phyloP scores from a whole-genome alignment of 2,113 vertebrate genomes.

The Morone saxatilis region DNA sequence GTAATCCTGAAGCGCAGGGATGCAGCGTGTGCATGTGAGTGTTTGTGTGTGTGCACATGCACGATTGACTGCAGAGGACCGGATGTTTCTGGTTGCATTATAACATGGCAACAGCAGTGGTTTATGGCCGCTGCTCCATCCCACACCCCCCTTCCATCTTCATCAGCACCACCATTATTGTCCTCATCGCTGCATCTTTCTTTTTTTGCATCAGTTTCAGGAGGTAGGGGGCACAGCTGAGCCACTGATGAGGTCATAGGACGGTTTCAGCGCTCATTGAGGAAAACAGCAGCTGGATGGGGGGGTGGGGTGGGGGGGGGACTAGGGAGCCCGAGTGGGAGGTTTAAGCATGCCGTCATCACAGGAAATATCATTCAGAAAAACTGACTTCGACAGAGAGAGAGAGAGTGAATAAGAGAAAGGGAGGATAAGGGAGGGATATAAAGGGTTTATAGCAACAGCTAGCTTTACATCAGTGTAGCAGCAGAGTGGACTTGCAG shows the following conservation, averaged over 20 bases:
- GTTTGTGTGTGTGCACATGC: conserved; percentile 2
- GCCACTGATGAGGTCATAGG: conserved; percentile 50
- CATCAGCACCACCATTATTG: conserved; percentile 1
- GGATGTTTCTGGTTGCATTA: conserved; percentile 78
- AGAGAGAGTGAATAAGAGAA: neutral
- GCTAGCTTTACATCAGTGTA: neutral
- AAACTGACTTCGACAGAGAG: conserved; percentile 1
- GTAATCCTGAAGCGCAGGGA: conserved; percentile 79
- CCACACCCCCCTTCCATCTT: conserved; percentile 34
- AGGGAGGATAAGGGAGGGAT: neutral
- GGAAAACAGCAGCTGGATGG: conserved; percentile 66
- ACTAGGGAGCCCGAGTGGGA: conserved; percentile 27
- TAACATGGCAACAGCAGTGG: conserved; percentile 69
- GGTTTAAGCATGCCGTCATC: conserved; percentile 40
- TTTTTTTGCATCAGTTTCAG: neutral
- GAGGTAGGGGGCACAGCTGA: conserved; percentile 2
- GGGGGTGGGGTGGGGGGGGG: conserved; percentile 34
- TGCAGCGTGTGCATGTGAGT: conserved; percentile 4
- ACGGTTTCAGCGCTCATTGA: conserved; percentile 63
- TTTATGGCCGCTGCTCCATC: conserved; percentile 62
- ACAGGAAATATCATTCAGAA: conserved; percentile 51
- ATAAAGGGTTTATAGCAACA: neutral
- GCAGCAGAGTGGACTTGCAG: neutral
- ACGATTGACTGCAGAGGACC: conserved; percentile 61
- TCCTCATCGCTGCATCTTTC: conserved; percentile 26